A percentile compares a stretch with the other conserved stretches of the same genome.
Evolutionary conservation across 2,113 vertebrate species (phyloP).

Genomic region (Physeter macrocephalus): DNA sequence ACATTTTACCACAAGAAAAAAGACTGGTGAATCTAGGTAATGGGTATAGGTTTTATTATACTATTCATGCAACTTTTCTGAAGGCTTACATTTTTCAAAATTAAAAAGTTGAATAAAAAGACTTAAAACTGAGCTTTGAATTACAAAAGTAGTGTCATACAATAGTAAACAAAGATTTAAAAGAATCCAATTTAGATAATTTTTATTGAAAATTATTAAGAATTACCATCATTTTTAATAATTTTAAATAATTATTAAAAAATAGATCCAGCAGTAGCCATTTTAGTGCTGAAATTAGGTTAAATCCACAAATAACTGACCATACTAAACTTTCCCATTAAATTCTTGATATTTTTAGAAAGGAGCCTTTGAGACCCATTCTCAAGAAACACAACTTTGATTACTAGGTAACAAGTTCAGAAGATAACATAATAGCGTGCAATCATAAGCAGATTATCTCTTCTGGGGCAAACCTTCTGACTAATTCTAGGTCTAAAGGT

Average conservation of each 20-base stretch:
- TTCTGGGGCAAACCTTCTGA: not conserved
- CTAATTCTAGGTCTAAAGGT: not conserved
- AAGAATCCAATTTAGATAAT: not conserved
- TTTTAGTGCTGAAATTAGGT: not conserved
- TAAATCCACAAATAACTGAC: not conserved
- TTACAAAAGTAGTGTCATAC: not conserved
- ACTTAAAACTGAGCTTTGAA: conserved; percentile 26
- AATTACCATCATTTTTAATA: not conserved
- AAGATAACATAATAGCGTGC: not conserved
- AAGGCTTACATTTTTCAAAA: not conserved
- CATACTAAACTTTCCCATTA: not conserved
- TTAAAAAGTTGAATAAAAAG: not conserved
- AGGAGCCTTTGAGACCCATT: not conserved
- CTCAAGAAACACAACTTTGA: not conserved
- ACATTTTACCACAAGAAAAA: not conserved
- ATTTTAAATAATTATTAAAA: not conserved
- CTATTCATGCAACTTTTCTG: not conserved
- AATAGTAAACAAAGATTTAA: not conserved
- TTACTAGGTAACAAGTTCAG: not conserved
- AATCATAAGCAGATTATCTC: not conserved
- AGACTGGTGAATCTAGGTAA: not conserved
- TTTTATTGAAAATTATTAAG: not conserved
- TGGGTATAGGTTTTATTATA: not conserved
- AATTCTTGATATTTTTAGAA: not conserved
- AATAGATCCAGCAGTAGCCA: not conserved